phyloP scores from a whole-genome alignment of 2,888 invertebrate genomes.

The Leptopterna dolabrata region DNA sequence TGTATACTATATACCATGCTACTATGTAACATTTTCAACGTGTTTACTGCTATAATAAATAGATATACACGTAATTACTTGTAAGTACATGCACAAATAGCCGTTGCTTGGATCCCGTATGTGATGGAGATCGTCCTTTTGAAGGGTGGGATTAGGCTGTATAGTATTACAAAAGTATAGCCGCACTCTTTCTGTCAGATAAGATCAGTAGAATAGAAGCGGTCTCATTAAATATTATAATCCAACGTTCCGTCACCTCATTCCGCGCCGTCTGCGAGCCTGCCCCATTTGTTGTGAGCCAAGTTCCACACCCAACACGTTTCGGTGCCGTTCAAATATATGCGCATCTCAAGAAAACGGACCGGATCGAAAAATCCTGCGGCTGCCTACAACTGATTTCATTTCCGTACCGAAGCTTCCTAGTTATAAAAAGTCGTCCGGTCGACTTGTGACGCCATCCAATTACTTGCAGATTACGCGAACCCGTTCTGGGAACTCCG shows the following conservation, averaged over 20 bases:
- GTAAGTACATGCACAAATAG: no score
- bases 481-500: neutral
- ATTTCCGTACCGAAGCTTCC: conserved; percentile 25
- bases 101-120: no score
- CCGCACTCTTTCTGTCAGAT: neutral
- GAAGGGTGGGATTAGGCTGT: no score
- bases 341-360: neutral
- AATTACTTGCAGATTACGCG: conserved; percentile 24
- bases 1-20: no score
- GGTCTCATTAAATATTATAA: neutral
- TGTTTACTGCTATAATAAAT: no score
- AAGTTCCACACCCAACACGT: neutral
- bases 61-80: no score
- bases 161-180: neutral
- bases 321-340: neutral
- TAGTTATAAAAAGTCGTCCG: conserved; percentile 1
- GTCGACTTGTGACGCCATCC: conserved; percentile 25
- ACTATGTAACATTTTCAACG: no score
- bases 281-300: neutral
- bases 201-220: neutral
- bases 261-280: neutral
- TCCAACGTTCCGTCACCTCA: neutral
- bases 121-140: neutral
- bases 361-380: neutral
- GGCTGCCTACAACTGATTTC: conserved; percentile 14